phyloP scores from a whole-genome alignment of 2,113 vertebrate species.

The Alligator mississippiensis region DNA sequence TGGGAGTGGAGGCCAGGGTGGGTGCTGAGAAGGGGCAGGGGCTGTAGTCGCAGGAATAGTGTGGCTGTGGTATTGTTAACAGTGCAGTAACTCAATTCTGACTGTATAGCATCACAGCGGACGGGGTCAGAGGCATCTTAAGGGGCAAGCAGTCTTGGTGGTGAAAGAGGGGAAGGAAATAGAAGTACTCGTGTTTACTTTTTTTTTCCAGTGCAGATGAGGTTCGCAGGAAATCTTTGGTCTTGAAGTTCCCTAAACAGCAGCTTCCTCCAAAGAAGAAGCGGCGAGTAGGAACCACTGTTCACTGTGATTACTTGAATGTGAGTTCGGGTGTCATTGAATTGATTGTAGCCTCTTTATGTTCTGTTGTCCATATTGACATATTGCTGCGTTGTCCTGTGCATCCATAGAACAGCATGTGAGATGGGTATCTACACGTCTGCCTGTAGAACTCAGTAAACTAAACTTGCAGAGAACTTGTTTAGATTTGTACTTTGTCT shows the following conservation, averaged over 20 bases:
- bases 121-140: neutral
- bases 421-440: neutral
- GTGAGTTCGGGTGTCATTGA: conserved; percentile 78
- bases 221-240: conserved; percentile 95
- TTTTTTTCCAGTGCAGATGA: conserved; percentile 90
- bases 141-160: neutral
- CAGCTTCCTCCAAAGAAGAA: conserved; percentile 98
- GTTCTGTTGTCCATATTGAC: neutral
- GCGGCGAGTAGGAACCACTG: conserved; percentile 91
- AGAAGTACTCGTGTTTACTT: neutral
- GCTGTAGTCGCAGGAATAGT: neutral
- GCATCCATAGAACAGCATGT: neutral
- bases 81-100: rapidly evolving
- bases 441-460: neutral
- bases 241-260: conserved; percentile 98
- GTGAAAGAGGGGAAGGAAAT: neutral
- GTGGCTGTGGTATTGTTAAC: neutral
- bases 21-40: neutral
- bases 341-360: neutral
- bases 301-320: conserved; percentile 97
- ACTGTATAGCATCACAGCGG: neutral
- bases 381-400: neutral
- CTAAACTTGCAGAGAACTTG: neutral
- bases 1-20: neutral
- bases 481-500: neutral